phyloP scores from a whole-genome alignment of 30 jellyfish, hydroid and myxozoan species.

The Aurelia aurita complex sp. Pacific region DNA sequence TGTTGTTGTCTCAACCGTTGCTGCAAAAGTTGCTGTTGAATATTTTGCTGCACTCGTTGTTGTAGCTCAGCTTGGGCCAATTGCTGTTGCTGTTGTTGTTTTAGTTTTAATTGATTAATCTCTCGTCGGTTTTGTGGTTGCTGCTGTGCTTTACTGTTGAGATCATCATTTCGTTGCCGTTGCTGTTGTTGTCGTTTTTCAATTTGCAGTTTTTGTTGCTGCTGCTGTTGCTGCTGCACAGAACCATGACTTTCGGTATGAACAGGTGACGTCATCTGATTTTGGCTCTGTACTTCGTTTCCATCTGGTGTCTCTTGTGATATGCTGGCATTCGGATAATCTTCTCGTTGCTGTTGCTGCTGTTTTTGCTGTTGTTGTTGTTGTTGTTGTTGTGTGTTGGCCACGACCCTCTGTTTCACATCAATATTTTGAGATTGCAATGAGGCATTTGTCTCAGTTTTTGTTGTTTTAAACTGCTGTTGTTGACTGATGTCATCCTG shows the following conservation, averaged over 20 bases:
- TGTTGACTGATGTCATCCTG: no score
- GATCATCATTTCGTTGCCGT: slow-evolving; percentile 21
- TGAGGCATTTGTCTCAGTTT: no score
- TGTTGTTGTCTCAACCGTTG: neutral
- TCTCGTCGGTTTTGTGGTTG: slow-evolving; percentile 3
- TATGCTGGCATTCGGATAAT: neutral
- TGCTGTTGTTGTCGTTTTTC: slow-evolving; percentile 7
- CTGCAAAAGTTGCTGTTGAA: neutral
- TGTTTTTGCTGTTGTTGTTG: slow-evolving; percentile 2
- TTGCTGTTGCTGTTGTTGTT: slow-evolving; percentile 48
- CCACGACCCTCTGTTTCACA: no score
- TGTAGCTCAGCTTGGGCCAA: neutral
- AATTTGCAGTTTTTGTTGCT: slow-evolving; percentile 2
- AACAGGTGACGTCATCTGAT: no score
- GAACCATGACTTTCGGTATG: neutral
- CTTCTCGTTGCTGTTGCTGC: slow-evolving; percentile 19
- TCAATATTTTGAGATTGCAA: no score
- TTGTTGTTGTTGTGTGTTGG: neutral
- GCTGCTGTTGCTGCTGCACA: slow-evolving; percentile 38
- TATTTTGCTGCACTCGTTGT: slow-evolving; percentile 16
- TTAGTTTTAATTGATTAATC: neutral
- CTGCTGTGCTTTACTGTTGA: neutral
- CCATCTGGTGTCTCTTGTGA: no score
- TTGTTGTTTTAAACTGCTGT: no score
- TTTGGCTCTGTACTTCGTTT: no score